A percentile compares a stretch with the other conserved stretches of the same genome.
These are phyloP conservation scores for Ageneiosus marmoratus DNA, from an alignment of 2,113 vertebrate genomes.

Conservation along the genomic window DNA sequence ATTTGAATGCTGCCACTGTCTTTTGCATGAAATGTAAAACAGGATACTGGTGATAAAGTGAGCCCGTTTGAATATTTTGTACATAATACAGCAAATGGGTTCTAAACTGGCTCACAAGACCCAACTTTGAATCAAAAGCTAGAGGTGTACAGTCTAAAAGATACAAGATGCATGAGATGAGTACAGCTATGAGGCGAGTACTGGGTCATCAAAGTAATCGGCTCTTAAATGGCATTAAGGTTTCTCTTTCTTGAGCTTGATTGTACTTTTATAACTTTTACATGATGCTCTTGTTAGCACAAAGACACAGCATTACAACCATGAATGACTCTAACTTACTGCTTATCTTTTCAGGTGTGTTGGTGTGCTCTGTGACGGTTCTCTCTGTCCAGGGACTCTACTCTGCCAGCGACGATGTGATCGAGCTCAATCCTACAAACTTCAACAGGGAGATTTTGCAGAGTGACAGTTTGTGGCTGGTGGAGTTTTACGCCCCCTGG, in stretches of 20 bases:
- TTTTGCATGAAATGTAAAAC: neutral
- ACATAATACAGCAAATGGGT: neutral
- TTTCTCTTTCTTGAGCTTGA: neutral
- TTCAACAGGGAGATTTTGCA: slow-evolving; percentile 94
- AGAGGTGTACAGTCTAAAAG: neutral
- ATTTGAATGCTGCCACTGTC: neutral
- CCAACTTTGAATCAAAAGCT: too few relatives aligned
- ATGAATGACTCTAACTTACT: neutral
- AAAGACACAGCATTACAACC: neutral
- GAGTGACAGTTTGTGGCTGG: slow-evolving; percentile 89
- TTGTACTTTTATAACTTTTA: neutral
- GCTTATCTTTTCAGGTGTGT: slow-evolving; percentile 70
- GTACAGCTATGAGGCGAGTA: neutral
- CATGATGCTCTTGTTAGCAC: neutral
- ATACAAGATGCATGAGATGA: neutral
- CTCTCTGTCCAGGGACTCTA: slow-evolving; percentile 81
- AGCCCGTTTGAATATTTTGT: neutral
- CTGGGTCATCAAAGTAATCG: too few relatives aligned
- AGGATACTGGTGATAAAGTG: neutral
- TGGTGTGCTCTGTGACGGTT: slow-evolving; percentile 73
- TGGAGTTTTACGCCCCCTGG: slow-evolving; percentile 97
- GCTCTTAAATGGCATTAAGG: neutral
- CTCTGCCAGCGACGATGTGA: slow-evolving; percentile 86
- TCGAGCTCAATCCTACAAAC: slow-evolving; percentile 87
- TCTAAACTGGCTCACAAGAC: neutral